Evolutionary conservation across 2,113 vertebrate species (phyloP).

Genomic region (Girardinichthys multiradiatus): DNA sequence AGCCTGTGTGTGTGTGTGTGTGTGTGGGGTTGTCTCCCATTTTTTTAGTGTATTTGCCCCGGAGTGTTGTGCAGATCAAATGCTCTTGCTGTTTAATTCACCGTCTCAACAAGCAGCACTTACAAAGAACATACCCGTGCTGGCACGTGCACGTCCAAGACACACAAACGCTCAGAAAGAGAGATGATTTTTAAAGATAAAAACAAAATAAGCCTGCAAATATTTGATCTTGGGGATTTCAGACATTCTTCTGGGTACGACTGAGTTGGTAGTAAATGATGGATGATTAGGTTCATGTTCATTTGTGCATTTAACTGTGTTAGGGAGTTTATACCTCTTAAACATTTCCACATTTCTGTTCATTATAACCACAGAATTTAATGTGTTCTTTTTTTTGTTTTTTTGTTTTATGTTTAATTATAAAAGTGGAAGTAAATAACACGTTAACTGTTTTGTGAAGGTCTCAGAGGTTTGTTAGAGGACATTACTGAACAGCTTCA

Average conservation of each 20-base stretch:
- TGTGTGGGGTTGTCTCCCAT: conserved; percentile 25
- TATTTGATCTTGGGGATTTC: conserved; percentile 52
- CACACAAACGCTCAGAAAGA: conserved; percentile 52
- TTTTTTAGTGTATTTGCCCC: conserved; percentile 64
- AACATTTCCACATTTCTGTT: not conserved
- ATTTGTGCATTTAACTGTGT: conserved; percentile 40
- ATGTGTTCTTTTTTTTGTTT: not conserved
- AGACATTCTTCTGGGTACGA: conserved; percentile 41
- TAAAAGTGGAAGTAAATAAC: not conserved
- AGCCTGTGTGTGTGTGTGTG: conserved; percentile 32
- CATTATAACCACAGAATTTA: not conserved
- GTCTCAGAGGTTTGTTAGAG: not conserved
- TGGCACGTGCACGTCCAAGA: conserved; percentile 48
- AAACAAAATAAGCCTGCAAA: conserved; percentile 55
- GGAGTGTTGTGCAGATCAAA: conserved; percentile 77
- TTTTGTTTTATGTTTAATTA: not conserved
- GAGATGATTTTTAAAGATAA: conserved; percentile 65
- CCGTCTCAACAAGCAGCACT: conserved; percentile 75
- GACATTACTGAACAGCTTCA: not conserved
- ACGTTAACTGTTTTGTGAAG: not conserved
- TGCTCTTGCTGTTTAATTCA: conserved; percentile 79
- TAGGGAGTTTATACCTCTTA: not conserved
- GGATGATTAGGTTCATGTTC: conserved; percentile 43
- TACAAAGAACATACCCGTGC: conserved; percentile 60
- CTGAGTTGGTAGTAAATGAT: conserved; percentile 37